Conservation (phyloP, 2,888 invertebrate genomes). For the Pristionchus entomophagus region DNA sequence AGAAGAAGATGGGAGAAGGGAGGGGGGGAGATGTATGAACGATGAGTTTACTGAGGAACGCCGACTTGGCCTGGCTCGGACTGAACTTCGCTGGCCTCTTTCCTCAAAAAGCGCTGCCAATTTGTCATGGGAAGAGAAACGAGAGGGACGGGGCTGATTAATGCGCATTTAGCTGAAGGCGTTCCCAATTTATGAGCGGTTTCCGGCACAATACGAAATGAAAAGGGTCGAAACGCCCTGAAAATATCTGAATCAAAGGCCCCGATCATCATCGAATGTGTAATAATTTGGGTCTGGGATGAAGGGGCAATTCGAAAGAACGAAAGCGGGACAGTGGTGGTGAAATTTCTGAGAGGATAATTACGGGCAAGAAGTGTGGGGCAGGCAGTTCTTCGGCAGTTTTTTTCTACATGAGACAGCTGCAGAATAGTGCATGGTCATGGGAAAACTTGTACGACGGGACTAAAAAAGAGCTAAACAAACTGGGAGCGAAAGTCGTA, state of each 20-base stretch:
- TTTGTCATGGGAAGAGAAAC: conserved; percentile 8
- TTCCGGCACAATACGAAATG: not conserved
- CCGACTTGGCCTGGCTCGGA: too few species aligned
- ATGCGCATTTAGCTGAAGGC: not conserved
- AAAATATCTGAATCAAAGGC: too few species aligned
- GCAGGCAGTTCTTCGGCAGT: conserved; percentile 49
- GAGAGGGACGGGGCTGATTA: not conserved
- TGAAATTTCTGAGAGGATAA: conserved; percentile 37
- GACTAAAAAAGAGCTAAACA: too few species aligned
- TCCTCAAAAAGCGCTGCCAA: not conserved
- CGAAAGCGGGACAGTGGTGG: not conserved
- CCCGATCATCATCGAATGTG: not conserved
- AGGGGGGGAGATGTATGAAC: not conserved
- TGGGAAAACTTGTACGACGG: not conserved
- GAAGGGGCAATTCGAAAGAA: too few species aligned
- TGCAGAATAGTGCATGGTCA: too few species aligned
- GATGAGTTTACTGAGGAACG: not conserved
- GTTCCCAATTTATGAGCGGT: not conserved
- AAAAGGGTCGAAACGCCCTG: not conserved
- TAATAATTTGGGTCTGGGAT: conserved; percentile 10
- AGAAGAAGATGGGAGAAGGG: not conserved
- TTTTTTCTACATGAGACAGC: too few species aligned
- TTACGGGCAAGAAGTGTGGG: not conserved
- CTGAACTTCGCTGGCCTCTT: too few species aligned
- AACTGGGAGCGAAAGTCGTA: conserved; percentile 45